Conservation (phyloP, 2,888 invertebrate genomes). For the Octonoba sinensis region DNA sequence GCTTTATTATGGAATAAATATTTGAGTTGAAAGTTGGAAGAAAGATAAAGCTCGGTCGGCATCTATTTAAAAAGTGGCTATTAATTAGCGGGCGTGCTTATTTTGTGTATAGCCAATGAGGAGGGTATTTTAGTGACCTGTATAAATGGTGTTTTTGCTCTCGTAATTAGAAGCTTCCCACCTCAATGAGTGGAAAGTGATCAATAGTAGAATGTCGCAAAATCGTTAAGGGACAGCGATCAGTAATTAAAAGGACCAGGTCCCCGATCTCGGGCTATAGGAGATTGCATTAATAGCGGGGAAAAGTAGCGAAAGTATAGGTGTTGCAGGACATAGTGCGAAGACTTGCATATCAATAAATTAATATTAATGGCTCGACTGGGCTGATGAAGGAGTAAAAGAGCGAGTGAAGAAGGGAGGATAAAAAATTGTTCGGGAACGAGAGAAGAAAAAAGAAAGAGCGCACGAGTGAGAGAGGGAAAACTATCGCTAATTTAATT, state of each 20-base stretch:
- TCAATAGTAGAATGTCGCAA: conserved; percentile 54
- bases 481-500: conserved; percentile 65
- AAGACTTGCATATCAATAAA: conserved; percentile 62
- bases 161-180: too few species aligned
- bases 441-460: conserved; percentile 50
- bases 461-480: conserved; percentile 56
- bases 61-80: too few species aligned
- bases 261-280: conserved; percentile 34
- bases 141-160: too few species aligned
- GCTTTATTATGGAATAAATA: too few species aligned
- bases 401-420: conserved; percentile 40
- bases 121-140: too few species aligned
- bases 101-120: too few species aligned
- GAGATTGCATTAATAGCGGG: conserved; percentile 50
- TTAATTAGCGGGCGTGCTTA: too few species aligned
- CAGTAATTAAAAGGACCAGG: conserved; percentile 49
- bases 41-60: too few species aligned
- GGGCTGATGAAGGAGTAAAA: conserved; percentile 59
- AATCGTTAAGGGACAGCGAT: conserved; percentile 43
- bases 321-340: conserved; percentile 43
- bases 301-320: conserved; percentile 42
- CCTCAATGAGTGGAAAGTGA: conserved; percentile 5
- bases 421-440: conserved; percentile 38
- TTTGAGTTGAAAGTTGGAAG: too few species aligned
- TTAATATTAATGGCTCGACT: conserved; percentile 63